Conservation (phyloP, 1,140 invertebrate species). For the Orussus abietinus region DNA sequence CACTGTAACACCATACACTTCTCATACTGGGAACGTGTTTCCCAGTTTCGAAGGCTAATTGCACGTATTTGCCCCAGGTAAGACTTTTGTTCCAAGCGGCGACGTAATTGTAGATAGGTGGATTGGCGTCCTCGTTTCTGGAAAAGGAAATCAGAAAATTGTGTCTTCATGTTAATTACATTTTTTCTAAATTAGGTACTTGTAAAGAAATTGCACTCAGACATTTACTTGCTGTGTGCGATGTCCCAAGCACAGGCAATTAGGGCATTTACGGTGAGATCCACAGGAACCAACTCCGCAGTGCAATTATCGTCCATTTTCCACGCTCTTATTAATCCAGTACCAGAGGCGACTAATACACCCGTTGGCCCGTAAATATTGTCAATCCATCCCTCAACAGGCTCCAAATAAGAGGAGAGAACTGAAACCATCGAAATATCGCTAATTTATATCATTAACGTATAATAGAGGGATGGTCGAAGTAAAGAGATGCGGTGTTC, state of each 20-base stretch:
- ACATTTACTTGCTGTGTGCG: constrained; percentile 47
- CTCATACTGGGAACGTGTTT: constrained; percentile 42
- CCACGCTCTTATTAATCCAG: constrained; percentile 62
- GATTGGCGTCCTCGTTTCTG: constrained; percentile 38
- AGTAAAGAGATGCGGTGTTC: no score
- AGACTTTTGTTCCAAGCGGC: constrained; percentile 44
- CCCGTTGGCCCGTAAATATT: constrained; percentile 75
- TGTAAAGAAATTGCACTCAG: constrained; percentile 6
- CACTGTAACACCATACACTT: constrained; percentile 56
- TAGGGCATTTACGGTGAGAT: constrained; percentile 66
- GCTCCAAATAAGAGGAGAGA: constrained; percentile 41
- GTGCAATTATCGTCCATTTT: constrained; percentile 52
- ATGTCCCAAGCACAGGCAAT: constrained; percentile 64
- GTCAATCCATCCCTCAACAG: constrained; percentile 68
- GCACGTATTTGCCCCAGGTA: constrained; percentile 51
- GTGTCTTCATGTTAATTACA: background rate
- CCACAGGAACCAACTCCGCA: constrained; percentile 72
- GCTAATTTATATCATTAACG: no score
- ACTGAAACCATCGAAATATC: constrained; percentile 42
- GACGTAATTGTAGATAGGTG: constrained; percentile 53
- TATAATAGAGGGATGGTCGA: no score
- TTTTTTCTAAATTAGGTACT: constrained; percentile 5
- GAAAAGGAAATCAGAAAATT: constrained; percentile 11
- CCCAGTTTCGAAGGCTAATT: constrained; percentile 46
- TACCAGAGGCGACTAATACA: constrained; percentile 55